Conservation (phyloP, 92 coral and sea anemone genomes). For the Epizoanthus stellaris region DNA sequence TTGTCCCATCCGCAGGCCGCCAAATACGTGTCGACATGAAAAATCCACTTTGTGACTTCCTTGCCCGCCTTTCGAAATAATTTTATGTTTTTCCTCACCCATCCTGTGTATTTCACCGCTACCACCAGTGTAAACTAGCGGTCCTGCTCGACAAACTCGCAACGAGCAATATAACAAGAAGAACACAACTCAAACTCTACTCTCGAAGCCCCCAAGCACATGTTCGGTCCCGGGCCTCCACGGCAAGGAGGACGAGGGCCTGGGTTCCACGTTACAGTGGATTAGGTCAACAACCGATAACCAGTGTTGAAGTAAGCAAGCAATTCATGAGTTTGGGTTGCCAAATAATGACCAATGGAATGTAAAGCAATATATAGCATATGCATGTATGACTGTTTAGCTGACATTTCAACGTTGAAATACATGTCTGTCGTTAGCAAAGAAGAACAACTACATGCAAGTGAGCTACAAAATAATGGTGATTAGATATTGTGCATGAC, state of each 20-base stretch:
- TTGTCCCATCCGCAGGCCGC: constrained; percentile 5
- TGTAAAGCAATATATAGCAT: no score
- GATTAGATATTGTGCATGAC: no score
- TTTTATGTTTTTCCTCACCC: neutral
- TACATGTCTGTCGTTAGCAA: no score
- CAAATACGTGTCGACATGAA: neutral
- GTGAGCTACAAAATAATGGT: no score
- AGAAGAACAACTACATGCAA: no score
- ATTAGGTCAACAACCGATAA: no score
- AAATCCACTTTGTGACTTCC: neutral
- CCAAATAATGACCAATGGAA: no score
- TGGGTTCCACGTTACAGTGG: constrained; percentile 36
- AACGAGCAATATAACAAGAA: constrained; percentile 5
- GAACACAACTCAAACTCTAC: neutral
- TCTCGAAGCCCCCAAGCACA: neutral
- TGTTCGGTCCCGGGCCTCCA: no score
- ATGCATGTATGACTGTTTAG: no score
- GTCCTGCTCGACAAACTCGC: constrained; percentile 38
- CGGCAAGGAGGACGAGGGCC: neutral
- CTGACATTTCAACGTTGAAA: no score
- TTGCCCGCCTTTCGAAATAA: neutral
- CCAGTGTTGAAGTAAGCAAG: no score
- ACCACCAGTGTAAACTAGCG: constrained; percentile 22
- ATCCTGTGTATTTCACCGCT: neutral
- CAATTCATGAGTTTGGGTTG: no score